These are phyloP conservation scores for Caranx ignobilis DNA, from an alignment of 2,113 vertebrate genomes.

Conservation along the genomic window DNA sequence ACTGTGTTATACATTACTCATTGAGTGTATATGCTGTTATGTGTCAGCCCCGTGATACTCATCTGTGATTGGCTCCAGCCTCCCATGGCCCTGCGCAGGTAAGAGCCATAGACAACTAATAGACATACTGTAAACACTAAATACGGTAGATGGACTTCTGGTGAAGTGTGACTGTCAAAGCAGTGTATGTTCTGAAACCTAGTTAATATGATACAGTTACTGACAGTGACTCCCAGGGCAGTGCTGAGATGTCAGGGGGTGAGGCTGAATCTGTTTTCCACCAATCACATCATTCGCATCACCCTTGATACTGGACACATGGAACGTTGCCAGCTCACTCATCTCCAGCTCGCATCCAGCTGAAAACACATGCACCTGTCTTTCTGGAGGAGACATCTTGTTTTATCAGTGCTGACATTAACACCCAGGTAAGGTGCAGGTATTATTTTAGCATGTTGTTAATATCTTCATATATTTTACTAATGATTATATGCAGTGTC, in stretches of 20 bases:
- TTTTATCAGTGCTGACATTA: not conserved
- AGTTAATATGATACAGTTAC: conserved; percentile 10
- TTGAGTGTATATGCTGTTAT: not conserved
- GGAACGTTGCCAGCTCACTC: conserved; percentile 13
- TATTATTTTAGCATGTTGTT: not conserved
- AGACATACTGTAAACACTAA: too few relatives aligned
- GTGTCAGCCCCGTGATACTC: too few relatives aligned
- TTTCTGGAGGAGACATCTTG: conserved; percentile 36
- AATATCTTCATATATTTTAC: not conserved
- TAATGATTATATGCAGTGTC: not conserved
- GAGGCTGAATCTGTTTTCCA: conserved; percentile 31
- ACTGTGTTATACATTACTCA: not conserved
- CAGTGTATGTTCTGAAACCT: not conserved
- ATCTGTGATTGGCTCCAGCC: too few relatives aligned
- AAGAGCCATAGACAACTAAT: too few relatives aligned
- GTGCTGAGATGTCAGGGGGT: conserved; percentile 35
- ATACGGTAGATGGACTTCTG: not conserved
- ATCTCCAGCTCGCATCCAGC: conserved; percentile 34
- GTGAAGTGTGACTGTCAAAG: not conserved
- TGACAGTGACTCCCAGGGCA: not conserved
- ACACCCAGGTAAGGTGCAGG: conserved; percentile 24
- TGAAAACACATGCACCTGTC: conserved; percentile 27
- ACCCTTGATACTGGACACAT: conserved; percentile 47
- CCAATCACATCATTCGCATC: conserved; percentile 55
- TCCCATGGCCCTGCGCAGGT: too few relatives aligned